Evolutionary conservation across 2,888 invertebrate genomes (phyloP).

Genomic region (Apamea monoglypha): DNA sequence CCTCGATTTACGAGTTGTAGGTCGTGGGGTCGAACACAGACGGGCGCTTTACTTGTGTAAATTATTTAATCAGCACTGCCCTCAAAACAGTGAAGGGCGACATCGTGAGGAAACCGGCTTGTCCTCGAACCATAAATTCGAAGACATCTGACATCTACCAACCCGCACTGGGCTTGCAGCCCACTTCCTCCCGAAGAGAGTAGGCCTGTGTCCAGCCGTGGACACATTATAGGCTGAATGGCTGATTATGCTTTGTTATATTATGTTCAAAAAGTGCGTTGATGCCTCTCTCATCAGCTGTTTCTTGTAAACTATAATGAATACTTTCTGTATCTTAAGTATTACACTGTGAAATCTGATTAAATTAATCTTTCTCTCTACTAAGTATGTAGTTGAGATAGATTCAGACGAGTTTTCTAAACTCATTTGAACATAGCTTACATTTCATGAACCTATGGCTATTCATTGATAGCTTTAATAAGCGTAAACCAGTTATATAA

Average conservation of each 20-base stretch:
- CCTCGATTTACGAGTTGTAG: background rate
- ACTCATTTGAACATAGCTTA: constrained; percentile 5
- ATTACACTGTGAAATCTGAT: background rate
- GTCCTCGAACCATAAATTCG: background rate
- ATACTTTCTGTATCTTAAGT: background rate
- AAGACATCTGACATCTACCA: background rate
- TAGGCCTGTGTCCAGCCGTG: background rate
- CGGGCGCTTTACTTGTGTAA: too few species aligned
- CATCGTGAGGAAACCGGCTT: background rate
- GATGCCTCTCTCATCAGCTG: background rate
- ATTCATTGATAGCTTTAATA: constrained; percentile 8
- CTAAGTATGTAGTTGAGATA: background rate
- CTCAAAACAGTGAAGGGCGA: background rate
- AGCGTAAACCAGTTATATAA: constrained; percentile 12
- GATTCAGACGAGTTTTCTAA: constrained; percentile 16
- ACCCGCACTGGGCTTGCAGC: background rate
- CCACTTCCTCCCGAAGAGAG: background rate
- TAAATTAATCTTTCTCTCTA: background rate
- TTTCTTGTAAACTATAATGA: background rate
- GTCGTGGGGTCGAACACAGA: too few species aligned
- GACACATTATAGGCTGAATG: background rate
- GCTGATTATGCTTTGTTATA: background rate
- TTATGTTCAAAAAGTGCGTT: background rate
- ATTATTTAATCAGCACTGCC: too few species aligned
- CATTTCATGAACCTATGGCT: background rate